Base-by-base conservation (phyloP, 2,888 invertebrate species). In the Incurvaria masculella region DNA sequence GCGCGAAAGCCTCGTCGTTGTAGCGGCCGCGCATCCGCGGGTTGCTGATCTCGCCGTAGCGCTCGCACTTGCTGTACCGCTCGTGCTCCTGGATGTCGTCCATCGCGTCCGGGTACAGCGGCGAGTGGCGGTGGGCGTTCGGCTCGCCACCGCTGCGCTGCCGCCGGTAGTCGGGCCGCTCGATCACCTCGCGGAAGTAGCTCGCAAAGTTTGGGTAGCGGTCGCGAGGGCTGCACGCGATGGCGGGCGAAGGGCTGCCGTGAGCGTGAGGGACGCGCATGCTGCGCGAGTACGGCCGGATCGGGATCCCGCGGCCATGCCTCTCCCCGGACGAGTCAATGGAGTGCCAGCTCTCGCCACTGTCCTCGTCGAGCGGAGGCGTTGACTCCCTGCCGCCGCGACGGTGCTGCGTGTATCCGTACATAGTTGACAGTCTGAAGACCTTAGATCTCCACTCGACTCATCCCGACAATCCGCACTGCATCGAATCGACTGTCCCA, bases 61-160 rank as follows among this genome's bases (percentile, higher is more conserved):
- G 64, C 47, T 79, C 79, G 53, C 76, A 76, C 60, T 79, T 79
- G 51, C 68, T 72, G 49, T 74, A 76, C 43, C 49, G 52, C 51
- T 74, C 76, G 48, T 71, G 68, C 58, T 79, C 79, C 57, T 75
- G 74, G 53, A 75, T 78, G 52, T 79, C 79, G 51, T 78, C 79
- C 78, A 79, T 75, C 17, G 60, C 66, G 46, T 78, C 78, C 48
- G 63, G 69, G 58, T 64, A 78, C 4, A 79, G 64, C 16, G 76
- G 74, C 20, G 76, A 76, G 52, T 68, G 63, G 43, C 50, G 49
- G 38, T 49, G 47, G 26, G 44, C 42, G 18, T 53, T 51, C 42
- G 49, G 52, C 26, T 72, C 68, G 11, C 67, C 78, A 20, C 66
- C 76, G 53, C 60, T 63, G 42, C 66, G 61, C 33, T 61, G 65